Conservation (phyloP, 2,113 vertebrate species). For the Limnothrissa miodon region DNA sequence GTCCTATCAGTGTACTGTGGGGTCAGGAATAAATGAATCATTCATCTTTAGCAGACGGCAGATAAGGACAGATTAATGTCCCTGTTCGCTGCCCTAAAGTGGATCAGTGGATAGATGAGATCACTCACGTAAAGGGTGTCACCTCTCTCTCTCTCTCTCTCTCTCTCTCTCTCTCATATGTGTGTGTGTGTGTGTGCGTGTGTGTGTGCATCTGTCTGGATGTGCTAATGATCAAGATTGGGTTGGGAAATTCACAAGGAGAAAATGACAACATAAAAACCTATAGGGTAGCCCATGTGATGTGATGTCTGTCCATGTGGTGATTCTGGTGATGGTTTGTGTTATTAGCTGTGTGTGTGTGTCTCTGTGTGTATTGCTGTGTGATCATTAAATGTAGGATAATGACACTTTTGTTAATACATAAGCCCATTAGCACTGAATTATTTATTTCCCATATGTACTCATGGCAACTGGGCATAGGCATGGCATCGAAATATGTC, state of each 20-base stretch:
- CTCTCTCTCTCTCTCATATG: background rate
- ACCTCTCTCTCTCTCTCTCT: background rate
- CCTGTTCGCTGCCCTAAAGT: conserved; percentile 38
- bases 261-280: background rate
- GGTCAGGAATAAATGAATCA: conserved; percentile 41
- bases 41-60: conserved; percentile 49
- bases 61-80: conserved; percentile 38
- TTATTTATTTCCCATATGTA: background rate
- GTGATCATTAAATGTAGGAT: background rate
- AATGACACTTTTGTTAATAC: background rate
- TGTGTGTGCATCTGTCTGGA: background rate
- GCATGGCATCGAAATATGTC: background rate
- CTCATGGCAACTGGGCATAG: background rate
- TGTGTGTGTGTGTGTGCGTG: background rate
- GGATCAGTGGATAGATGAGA: conserved; percentile 43
- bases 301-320: background rate
- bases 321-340: background rate
- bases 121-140: conserved; percentile 1
- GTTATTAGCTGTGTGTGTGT: background rate
- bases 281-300: background rate
- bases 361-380: too few species aligned
- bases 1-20: background rate
- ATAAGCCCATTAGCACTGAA: background rate
- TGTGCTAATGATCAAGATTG: background rate
- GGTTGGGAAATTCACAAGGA: background rate